A percentile compares a stretch with the other conserved stretches of the same genome.
Conservation (phyloP, 2,797 vertebrate genomes). For the Melanotaenia pygmaea region DNA sequence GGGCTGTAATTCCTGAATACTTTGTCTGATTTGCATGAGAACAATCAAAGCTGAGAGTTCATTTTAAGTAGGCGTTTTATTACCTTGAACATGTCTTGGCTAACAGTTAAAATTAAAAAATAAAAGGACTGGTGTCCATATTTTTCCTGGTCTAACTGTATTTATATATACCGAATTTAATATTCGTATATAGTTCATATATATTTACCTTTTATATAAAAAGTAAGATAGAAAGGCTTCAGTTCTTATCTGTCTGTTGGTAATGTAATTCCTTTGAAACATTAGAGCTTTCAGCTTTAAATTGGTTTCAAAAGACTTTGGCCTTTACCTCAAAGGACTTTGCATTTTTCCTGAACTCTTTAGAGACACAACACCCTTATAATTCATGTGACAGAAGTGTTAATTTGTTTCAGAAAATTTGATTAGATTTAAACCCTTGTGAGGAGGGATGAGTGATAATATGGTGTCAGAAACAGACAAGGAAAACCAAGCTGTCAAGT, state of each 20-base stretch:
- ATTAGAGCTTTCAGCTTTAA: neutral
- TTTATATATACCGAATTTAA: neutral
- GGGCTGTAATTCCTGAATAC: neutral
- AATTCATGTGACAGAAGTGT: slow-evolving; percentile 21
- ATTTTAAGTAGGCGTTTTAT: no score
- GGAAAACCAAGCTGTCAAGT: slow-evolving; percentile 24
- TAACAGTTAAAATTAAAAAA: no score
- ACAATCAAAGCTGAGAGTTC: no score
- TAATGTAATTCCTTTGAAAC: slow-evolving; percentile 12
- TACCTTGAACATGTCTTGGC: no score
- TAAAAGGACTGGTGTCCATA: no score
- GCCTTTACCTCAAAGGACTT: slow-evolving; percentile 9
- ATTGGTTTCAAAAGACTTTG: slow-evolving; percentile 20
- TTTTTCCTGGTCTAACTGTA: neutral
- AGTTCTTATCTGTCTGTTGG: neutral
- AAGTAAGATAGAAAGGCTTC: no score
- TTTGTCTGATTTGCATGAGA: neutral
- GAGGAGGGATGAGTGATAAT: slow-evolving; percentile 27
- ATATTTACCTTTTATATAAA: no score
- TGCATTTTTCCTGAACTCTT: slow-evolving; percentile 12
- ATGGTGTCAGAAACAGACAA: slow-evolving; percentile 21
- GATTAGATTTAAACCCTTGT: slow-evolving; percentile 29
- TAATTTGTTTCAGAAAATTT: slow-evolving; percentile 42
- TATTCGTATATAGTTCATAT: neutral
- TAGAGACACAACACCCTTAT: slow-evolving; percentile 3